Evolutionary conservation across 2,113 vertebrate species (phyloP), one percentile per base, ranked within the genome.

Genomic region (Oncorhynchus tshawytscha): DNA sequence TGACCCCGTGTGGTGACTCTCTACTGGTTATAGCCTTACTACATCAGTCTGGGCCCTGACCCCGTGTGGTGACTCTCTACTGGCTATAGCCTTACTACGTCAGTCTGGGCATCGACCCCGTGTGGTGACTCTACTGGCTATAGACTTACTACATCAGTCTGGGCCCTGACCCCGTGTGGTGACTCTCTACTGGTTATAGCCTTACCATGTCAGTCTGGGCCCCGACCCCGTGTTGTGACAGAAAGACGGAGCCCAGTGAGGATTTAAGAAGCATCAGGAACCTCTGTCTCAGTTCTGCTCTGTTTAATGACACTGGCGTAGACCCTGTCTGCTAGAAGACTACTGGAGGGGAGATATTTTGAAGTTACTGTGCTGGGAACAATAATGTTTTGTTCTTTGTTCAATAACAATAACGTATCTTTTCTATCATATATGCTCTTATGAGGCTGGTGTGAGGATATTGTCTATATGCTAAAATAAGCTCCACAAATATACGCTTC

Each of bases 211-310:
- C 25, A 27, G 25, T 27, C 25, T 27, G 25, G 25, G 2, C 25
- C 25, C 25, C 25, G 25, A 27, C 25, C 25, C 2, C 2, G 25
- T 27, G 25, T 27, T 0, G 25, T 27, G 25, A 27, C 25, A 66
- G 73, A 83, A 81, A 86, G 73, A 77, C 82, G 68, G 73, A 83
- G 83, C 84, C 78, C 20, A 45, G 74, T 83, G 77, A 84, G 64
- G 81, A 83, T 76, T 88, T 77, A 71, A 84, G 85, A 86, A 79
- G 78, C 82, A 81, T 85, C 70, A 78, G 73, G 82, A 79, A 84
- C 84, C 82, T 31, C 76, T 82, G 82, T 84, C 59, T 74, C 67
- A 48, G 87, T 81, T 81, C 77, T 79, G 80, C 34, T 11, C 80
- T 72, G 72, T 80, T 20, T 24, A 12, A 22, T 7, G 8, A 16